Conservation (phyloP, 2,797 vertebrate genomes). For the Coranthus polyacanthus region DNA sequence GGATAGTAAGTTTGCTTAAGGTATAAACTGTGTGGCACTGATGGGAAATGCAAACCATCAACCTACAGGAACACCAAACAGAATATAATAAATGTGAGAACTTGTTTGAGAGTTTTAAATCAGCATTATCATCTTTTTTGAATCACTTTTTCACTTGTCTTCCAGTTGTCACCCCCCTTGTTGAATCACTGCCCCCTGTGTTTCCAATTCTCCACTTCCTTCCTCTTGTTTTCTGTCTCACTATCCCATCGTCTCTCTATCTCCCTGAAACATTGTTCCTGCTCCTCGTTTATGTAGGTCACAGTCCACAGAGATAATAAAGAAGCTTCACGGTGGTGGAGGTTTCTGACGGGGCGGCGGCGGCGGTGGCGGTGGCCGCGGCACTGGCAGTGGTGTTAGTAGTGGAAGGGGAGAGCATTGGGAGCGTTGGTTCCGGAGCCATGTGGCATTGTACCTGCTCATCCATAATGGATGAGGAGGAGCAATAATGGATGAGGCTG, state of each 20-base stretch:
- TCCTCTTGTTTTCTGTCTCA: constrained; percentile 19
- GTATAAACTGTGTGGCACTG: constrained; percentile 50
- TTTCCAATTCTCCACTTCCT: constrained; percentile 25
- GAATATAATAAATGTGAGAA: constrained; percentile 28
- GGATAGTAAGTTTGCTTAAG: constrained; percentile 60
- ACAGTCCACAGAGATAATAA: constrained; percentile 46
- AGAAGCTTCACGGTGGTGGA: constrained; percentile 36
- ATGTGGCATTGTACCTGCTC: constrained; percentile 82
- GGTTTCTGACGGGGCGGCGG: constrained; percentile 40
- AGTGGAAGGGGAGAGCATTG: constrained; percentile 58
- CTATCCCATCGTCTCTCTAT: constrained; percentile 6
- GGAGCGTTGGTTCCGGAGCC: constrained; percentile 69
- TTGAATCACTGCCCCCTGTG: constrained; percentile 38
- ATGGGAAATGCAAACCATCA: constrained; percentile 52
- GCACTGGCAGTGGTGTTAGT: constrained; percentile 41
- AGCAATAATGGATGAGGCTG: constrained; percentile 87
- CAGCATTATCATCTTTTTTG: constrained; percentile 5
- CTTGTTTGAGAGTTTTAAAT: constrained; percentile 35
- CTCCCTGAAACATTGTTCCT: constrained; percentile 23
- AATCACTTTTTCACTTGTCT: background rate
- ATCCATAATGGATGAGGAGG: constrained; percentile 83
- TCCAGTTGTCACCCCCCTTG: constrained; percentile 8
- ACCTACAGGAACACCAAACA: constrained; percentile 34
- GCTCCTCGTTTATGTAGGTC: constrained; percentile 68
- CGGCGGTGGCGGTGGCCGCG: constrained; percentile 2